A percentile compares a stretch with the other conserved stretches of the same genome.
Conservation (phyloP, 2,113 vertebrate species). For the Trichechus manatus region DNA sequence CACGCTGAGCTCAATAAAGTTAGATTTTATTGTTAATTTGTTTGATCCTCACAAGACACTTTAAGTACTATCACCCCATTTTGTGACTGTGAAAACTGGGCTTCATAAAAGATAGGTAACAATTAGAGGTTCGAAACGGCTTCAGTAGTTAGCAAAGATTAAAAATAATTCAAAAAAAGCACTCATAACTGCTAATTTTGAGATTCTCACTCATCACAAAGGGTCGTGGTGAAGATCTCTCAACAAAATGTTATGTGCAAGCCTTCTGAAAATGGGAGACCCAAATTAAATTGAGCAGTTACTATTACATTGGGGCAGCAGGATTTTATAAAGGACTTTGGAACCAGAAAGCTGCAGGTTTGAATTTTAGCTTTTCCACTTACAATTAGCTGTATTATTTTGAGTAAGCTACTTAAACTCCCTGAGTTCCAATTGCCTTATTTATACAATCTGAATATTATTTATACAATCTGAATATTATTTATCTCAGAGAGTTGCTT, state of each 20-base stretch:
- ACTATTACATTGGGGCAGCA: not conserved
- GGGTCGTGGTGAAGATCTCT: not conserved
- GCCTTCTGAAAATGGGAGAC: not conserved
- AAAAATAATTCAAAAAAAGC: not conserved
- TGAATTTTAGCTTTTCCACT: conserved; percentile 48
- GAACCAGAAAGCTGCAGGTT: conserved; percentile 26
- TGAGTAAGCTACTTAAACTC: conserved; percentile 49
- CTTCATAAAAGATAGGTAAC: not conserved
- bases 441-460: conserved; percentile 39
- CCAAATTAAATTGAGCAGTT: not conserved
- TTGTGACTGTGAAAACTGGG: not conserved
- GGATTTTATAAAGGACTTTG: not conserved
- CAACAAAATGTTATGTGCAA: not conserved
- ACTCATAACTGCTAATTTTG: not conserved
- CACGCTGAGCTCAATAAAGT: not conserved
- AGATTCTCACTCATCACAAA: conserved; percentile 11
- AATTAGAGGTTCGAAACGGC: not conserved
- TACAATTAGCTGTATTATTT: conserved; percentile 55
- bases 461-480: conserved; percentile 33
- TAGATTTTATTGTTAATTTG: conserved; percentile 7
- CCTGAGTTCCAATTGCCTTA: conserved; percentile 36
- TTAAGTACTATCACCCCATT: not conserved
- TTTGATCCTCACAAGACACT: not conserved
- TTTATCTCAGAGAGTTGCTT: not conserved
- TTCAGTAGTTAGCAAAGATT: not conserved